phyloP scores from a whole-genome alignment of 2,797 vertebrate genomes.

The Melanitta fusca region DNA sequence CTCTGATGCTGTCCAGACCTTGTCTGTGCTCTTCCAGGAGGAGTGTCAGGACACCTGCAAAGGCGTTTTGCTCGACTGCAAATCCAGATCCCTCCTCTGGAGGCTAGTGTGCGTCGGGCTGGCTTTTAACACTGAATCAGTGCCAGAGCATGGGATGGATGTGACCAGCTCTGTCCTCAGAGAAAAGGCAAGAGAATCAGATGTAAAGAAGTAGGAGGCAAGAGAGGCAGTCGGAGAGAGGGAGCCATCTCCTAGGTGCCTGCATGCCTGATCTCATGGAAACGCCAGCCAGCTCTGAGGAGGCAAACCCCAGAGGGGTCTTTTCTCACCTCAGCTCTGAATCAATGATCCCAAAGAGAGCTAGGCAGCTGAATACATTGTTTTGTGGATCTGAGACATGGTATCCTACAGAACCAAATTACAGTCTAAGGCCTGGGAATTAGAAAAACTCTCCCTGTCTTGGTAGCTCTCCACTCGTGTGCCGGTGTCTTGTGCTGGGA shows the following conservation, averaged over 20 bases:
- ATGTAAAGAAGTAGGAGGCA: not conserved
- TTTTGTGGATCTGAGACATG: not conserved
- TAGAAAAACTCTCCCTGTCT: not conserved
- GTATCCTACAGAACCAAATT: not conserved
- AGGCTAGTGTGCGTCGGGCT: not conserved
- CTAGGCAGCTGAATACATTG: not conserved
- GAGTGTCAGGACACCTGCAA: not conserved
- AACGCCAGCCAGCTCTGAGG: not conserved
- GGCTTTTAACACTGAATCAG: not conserved
- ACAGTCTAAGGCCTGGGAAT: not conserved
- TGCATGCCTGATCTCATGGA: not conserved
- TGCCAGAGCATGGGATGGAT: fast-evolving
- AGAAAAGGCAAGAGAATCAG: not conserved
- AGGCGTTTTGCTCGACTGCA: not conserved
- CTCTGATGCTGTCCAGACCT: conserved; percentile 1
- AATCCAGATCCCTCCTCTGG: not conserved
- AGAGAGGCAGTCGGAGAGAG: not conserved
- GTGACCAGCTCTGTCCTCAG: not conserved
- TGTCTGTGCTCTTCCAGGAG: not conserved
- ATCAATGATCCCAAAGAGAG: not conserved
- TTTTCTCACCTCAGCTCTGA: conserved; percentile 4
- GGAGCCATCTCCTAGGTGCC: not conserved
- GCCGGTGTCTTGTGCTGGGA: fast-evolving
- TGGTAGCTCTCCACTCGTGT: not conserved
- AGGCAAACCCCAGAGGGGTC: not conserved